Conservation (phyloP, 1,140 invertebrate species). For the Drosophila teissieri region DNA sequence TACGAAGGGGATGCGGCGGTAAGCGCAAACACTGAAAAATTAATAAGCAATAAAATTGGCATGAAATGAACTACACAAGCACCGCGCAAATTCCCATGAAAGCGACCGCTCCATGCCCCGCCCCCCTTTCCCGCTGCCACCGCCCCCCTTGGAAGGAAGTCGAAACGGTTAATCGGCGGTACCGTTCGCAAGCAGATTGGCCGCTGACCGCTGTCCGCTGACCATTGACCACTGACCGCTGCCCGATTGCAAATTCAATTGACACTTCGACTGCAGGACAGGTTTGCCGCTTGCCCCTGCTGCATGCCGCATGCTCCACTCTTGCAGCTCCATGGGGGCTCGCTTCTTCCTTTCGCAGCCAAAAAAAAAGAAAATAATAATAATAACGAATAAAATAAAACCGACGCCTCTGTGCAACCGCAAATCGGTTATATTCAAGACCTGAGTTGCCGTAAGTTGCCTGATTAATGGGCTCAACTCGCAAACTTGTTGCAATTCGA, state of each 20-base stretch:
- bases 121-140: neutral
- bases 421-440: slow-evolving; percentile 24
- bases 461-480: slow-evolving; percentile 21
- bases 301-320: neutral
- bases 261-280: slow-evolving; percentile 55
- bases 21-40: slow-evolving; percentile 82
- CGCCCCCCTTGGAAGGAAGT: neutral
- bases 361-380: no score
- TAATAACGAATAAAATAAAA: no score
- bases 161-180: slow-evolving; percentile 55
- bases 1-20: neutral
- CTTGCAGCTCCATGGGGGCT: slow-evolving; percentile 2
- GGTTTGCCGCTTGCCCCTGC: slow-evolving; percentile 12
- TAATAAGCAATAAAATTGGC: slow-evolving; percentile 85
- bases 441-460: slow-evolving; percentile 5
- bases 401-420: slow-evolving; percentile 9
- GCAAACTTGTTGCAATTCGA: slow-evolving; percentile 4
- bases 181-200: slow-evolving; percentile 26
- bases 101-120: slow-evolving; percentile 28
- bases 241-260: slow-evolving; percentile 74
- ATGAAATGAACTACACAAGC: slow-evolving; percentile 81
- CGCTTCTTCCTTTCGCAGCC: no score
- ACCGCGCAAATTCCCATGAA: slow-evolving; percentile 74
- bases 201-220: slow-evolving; percentile 15
- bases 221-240: slow-evolving; percentile 1